phyloP scores from a whole-genome alignment of 2,797 vertebrate species.

The Cuculus canorus region DNA sequence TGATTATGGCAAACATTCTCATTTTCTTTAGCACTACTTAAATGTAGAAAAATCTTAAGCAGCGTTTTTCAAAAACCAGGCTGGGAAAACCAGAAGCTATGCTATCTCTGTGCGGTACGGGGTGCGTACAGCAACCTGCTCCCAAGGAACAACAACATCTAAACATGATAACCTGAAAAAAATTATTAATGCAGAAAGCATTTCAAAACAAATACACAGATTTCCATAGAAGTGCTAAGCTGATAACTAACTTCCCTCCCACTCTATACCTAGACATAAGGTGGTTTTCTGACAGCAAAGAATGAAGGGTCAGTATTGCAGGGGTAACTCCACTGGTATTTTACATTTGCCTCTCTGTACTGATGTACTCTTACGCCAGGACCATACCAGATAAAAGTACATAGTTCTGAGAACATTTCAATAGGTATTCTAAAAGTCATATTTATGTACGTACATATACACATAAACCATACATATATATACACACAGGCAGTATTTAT shows the following conservation, averaged over 20 bases:
- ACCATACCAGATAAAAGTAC: not conserved
- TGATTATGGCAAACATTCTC: not conserved
- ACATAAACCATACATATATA: too few relatives aligned
- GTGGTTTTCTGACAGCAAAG: not conserved
- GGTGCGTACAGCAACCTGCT: not conserved
- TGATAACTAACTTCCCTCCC: not conserved
- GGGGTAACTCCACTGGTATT: not conserved
- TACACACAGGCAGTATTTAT: too few relatives aligned
- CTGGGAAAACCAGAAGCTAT: not conserved
- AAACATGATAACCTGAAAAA: not conserved
- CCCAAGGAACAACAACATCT: not conserved
- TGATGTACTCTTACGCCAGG: not conserved
- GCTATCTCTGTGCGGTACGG: not conserved
- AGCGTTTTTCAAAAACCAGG: not conserved
- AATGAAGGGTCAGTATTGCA: not conserved
- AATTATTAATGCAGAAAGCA: not conserved
- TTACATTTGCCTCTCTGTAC: not conserved
- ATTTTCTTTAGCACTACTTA: not conserved
- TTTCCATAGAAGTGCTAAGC: not conserved
- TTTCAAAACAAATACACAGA: constrained; percentile 11
- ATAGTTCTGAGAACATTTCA: not conserved
- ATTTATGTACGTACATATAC: too few relatives aligned
- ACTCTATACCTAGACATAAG: not conserved
- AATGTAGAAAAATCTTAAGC: not conserved
- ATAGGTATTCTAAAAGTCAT: too few relatives aligned